These are phyloP conservation scores for Drosophila mauritiana DNA, from an alignment of 1,140 invertebrate genomes.

Conservation along the genomic window DNA sequence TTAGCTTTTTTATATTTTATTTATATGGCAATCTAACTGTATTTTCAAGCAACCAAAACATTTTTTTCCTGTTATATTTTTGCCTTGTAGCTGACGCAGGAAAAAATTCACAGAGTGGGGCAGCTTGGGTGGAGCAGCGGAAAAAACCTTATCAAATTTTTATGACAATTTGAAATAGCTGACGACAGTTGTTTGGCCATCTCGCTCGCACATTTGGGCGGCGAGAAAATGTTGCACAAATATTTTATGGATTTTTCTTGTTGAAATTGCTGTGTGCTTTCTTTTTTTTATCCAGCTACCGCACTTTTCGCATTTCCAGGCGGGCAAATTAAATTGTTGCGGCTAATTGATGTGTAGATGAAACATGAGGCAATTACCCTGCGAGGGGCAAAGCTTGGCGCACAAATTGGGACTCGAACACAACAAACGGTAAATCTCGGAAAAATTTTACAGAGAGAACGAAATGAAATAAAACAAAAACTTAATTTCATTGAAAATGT, in stretches of 20 bases:
- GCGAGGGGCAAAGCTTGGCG: constrained; percentile 54
- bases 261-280: constrained; percentile 29
- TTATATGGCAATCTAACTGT: background rate
- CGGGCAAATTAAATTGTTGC: constrained; percentile 70
- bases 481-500: constrained; percentile 14
- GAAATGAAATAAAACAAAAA: background rate
- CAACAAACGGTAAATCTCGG: constrained; percentile 1
- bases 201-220: constrained; percentile 12
- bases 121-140: constrained; percentile 10
- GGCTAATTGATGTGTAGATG: constrained; percentile 75
- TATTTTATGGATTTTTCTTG: constrained; percentile 78
- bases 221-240: constrained; percentile 57
- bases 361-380: constrained; percentile 58
- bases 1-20: background rate
- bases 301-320: constrained; percentile 48
- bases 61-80: constrained; percentile 31
- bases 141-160: constrained; percentile 77
- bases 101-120: constrained; percentile 13
- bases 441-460: background rate
- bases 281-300: constrained; percentile 2
- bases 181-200: constrained; percentile 58
- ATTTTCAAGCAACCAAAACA: constrained; percentile 8
- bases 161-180: constrained; percentile 78
- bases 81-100: constrained; percentile 57
- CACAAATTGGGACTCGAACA: constrained; percentile 60